Conservation (phyloP, 2,113 vertebrate genomes). For the Chiloscyllium plagiosum region DNA sequence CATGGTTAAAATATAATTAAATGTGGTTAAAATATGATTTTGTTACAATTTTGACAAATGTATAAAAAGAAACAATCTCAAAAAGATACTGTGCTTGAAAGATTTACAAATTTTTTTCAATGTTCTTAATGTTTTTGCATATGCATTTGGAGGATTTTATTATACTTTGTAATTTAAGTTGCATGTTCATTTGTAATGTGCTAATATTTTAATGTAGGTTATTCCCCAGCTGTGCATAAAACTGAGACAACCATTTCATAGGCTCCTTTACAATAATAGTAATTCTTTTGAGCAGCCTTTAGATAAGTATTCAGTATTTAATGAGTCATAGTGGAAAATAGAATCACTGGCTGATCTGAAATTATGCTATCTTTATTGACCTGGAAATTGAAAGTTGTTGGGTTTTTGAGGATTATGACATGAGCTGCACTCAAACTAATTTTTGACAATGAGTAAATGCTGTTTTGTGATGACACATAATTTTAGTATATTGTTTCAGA, state of each 20-base stretch:
- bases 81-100: background rate
- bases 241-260: background rate
- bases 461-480: background rate
- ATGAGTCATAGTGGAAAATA: background rate
- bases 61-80: background rate
- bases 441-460: background rate
- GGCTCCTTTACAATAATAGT: constrained; percentile 3
- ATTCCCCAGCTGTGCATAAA: background rate
- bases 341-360: background rate
- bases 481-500: background rate
- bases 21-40: background rate
- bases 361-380: background rate
- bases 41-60: too few species aligned
- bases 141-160: background rate
- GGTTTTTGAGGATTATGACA: background rate
- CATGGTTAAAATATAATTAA: background rate
- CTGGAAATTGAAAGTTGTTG: background rate
- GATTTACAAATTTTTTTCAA: background rate
- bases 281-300: background rate
- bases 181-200: background rate
- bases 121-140: background rate
- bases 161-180: background rate
- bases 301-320: background rate
- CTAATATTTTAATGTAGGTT: background rate
- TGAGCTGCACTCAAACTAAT: background rate